Percentiles rank a stretch among this genome's conserved stretches.
phyloP scores from a whole-genome alignment of 2,797 vertebrate genomes.

The Notamacropus eugenii region DNA sequence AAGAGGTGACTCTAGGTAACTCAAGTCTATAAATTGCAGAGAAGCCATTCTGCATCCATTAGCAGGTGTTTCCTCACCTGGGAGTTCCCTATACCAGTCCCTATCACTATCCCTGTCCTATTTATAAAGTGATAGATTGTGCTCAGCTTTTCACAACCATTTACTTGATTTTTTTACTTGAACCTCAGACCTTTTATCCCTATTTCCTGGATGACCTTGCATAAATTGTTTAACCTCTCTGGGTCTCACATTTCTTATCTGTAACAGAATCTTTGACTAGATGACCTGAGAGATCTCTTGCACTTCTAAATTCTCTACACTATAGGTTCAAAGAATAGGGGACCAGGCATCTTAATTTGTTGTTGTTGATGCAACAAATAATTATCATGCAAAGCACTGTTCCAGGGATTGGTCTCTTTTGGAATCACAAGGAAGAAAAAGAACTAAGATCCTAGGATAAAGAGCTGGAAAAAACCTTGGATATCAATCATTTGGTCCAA shows the following conservation, averaged over 20 bases:
- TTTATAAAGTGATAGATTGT: background rate
- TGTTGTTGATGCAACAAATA: background rate
- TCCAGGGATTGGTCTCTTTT: background rate
- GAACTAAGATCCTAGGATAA: background rate
- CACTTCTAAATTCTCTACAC: background rate
- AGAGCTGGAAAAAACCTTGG: background rate
- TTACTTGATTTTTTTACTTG: background rate
- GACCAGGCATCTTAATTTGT: background rate
- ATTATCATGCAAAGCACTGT: background rate
- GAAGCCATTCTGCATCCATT: background rate
- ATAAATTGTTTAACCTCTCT: background rate
- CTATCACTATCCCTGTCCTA: background rate
- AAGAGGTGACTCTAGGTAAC: background rate
- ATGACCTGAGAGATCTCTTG: background rate
- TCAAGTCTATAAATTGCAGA: background rate
- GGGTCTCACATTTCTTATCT: background rate
- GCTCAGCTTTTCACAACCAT: background rate
- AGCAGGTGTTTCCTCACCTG: background rate
- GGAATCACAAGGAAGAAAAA: background rate
- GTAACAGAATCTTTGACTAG: background rate
- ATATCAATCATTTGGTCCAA: background rate
- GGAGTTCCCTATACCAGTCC: background rate
- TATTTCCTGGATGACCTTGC: background rate
- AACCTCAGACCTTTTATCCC: background rate
- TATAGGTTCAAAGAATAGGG: background rate